A percentile compares a stretch with the other conserved stretches of the same genome.
These are phyloP conservation scores for Elysia chlorotica DNA, from an alignment of 1,140 invertebrate genomes.

Conservation along the genomic window DNA sequence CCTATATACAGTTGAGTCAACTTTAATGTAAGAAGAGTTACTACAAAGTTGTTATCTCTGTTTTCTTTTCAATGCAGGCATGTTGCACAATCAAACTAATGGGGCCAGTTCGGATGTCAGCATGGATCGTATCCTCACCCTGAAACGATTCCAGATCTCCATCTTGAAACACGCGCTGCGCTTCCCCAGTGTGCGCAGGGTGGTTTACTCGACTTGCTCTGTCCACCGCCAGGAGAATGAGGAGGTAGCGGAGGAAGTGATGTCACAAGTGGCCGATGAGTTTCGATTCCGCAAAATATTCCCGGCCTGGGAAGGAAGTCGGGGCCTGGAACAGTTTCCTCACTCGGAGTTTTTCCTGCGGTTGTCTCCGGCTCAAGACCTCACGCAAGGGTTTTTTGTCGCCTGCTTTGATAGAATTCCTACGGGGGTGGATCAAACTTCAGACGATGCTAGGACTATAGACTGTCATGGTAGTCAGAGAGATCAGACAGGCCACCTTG, in stretches of 20 bases:
- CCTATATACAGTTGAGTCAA: too few species aligned
- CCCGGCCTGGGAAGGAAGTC: conserved; percentile 54
- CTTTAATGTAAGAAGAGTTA: too few species aligned
- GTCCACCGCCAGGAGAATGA: conserved; percentile 91
- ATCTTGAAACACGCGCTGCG: conserved; percentile 84
- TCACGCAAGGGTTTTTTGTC: conserved; percentile 93
- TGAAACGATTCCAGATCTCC: conserved; percentile 83
- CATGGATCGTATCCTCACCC: conserved; percentile 41
- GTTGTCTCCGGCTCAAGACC: conserved; percentile 73
- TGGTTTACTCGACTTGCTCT: conserved; percentile 96
- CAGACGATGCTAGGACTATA: too few species aligned
- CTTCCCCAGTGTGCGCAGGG: conserved; percentile 81
- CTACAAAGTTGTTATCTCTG: too few species aligned
- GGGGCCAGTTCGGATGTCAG: not conserved
- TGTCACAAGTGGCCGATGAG: conserved; percentile 43
- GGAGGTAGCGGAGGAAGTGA: conserved; percentile 73
- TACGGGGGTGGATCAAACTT: not conserved
- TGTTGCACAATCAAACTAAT: not conserved
- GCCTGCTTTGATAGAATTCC: conserved; percentile 73
- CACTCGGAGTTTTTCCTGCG: conserved; percentile 73
- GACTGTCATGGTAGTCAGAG: too few species aligned
- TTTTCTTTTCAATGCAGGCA: not conserved
- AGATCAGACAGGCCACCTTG: too few species aligned
- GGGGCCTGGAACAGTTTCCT: conserved; percentile 39
- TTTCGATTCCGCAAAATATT: conserved; percentile 42